Evolutionary conservation across 2,888 invertebrate genomes (phyloP), one percentile per base, ranked within the genome.

Genomic region (Ophonus ardosiacus): DNA sequence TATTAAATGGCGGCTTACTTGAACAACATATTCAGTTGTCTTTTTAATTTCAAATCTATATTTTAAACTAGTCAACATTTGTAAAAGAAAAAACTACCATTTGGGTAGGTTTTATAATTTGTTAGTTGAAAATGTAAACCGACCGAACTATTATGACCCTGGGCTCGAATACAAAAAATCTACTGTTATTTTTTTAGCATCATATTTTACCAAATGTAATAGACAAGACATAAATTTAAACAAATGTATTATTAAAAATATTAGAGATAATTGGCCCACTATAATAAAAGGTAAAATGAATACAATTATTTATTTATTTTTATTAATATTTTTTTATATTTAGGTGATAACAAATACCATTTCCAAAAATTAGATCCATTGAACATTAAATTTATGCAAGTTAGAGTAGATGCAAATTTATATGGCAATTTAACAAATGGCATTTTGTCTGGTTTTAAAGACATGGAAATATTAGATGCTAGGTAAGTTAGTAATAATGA

Each of bases 321-420:
- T 17, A 3, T 61, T 17, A 8, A 63, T 63, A 24, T 18, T 63
- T 21, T 21, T 63, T 17, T 21, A 63, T 8, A 63, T 63, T 63
- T 68, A 74, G 71, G 71, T 43, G 71, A 74, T 18, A 43, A 74
- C 0, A 74, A 15, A 17, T 74, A 74, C 18, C 71, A 74, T 74
- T 40, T 74, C 0, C 71, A 74, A 18, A 74, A 74, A 18, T 0
- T 74, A 40, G 17, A 43, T 74, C 71, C 71, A 40, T 18, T 74
- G 10, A 0, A 5, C 1, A 13, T 74, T 8, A 17, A 40, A 18
- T 74, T 18, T 40, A 74, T 74, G 71, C 71, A 43, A 18, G 71
- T 74, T 21, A 74, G 10, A 43, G 43, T 74, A 0, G 71, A 74
- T 40, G 17, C 40, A 43, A 74, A 74, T 74, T 15, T 74, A 7